A percentile compares a stretch with the other conserved stretches of the same genome.
phyloP scores from a whole-genome alignment of 2,888 invertebrate species.

The Linyphia triangularis region DNA sequence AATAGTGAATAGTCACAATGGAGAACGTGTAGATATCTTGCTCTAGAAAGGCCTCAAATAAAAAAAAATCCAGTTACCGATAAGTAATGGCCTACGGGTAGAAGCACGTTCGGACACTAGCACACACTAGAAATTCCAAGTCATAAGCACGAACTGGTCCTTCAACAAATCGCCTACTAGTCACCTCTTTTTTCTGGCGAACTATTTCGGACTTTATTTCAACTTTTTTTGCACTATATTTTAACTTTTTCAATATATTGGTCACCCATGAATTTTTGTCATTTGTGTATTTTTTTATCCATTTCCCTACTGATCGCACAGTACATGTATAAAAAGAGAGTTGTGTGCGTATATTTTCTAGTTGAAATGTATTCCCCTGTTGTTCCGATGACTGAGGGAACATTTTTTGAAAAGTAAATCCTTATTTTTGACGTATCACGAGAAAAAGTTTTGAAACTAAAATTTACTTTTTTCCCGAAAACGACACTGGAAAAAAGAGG shows the following conservation, averaged over 20 bases:
- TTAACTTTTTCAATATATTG: not conserved
- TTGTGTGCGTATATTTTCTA: conserved; percentile 14
- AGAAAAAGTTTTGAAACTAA: not conserved
- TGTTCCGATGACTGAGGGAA: not conserved
- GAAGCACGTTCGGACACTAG: not conserved
- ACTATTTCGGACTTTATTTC: not conserved
- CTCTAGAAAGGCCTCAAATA: not conserved
- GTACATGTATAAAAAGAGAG: not conserved
- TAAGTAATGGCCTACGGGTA: conserved; percentile 30
- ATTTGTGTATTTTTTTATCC: not conserved
- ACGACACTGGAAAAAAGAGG: too few species aligned
- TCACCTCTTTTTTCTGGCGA: too few species aligned
- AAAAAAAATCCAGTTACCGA: conserved; percentile 42
- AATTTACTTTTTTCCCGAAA: not conserved
- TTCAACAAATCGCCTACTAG: conserved; percentile 50
- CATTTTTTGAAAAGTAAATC: not conserved
- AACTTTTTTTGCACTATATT: conserved; percentile 5
- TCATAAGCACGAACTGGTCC: conserved; percentile 57
- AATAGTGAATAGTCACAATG: conserved; percentile 6
- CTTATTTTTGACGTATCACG: not conserved
- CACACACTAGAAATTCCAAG: conserved; percentile 13
- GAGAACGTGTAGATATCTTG: conserved; percentile 8
- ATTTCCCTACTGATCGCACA: not conserved
- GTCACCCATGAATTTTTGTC: not conserved
- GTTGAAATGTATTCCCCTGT: not conserved